A percentile compares a stretch with the other conserved stretches of the same genome.
Conservation (phyloP, 2,888 invertebrate species). For the Eudemis profundana region DNA sequence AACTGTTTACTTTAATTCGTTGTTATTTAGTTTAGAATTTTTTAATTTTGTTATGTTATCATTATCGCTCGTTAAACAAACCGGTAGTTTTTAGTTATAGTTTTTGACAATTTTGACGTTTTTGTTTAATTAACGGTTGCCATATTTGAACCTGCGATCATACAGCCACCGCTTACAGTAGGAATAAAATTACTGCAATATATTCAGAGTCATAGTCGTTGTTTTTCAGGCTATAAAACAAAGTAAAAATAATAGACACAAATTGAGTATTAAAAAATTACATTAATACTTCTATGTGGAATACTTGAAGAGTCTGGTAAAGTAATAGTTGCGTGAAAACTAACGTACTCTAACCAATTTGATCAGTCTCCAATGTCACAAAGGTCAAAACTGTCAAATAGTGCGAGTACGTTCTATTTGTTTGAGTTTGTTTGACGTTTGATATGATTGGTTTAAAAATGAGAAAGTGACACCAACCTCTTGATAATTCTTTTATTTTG, state of each 20-base stretch:
- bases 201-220: too few relatives aligned
- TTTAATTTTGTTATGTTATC: background rate
- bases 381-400: constrained; percentile 52
- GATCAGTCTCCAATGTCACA: constrained; percentile 56
- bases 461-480: background rate
- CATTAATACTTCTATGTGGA: too few relatives aligned
- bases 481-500: background rate
- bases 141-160: background rate
- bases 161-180: too few relatives aligned
- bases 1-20: background rate
- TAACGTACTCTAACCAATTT: constrained; percentile 9
- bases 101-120: too few relatives aligned
- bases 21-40: too few relatives aligned
- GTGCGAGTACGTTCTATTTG: constrained; percentile 46
- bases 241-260: too few relatives aligned
- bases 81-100: too few relatives aligned
- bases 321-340: constrained; percentile 15
- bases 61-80: background rate
- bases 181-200: too few relatives aligned
- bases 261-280: too few relatives aligned
- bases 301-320: too few relatives aligned
- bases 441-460: constrained; percentile 46
- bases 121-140: background rate
- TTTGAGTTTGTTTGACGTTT: background rate
- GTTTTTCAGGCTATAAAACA: too few relatives aligned